Base-by-base conservation (phyloP, 2,888 invertebrate species). In the Drosophila paramelanica region DNA sequence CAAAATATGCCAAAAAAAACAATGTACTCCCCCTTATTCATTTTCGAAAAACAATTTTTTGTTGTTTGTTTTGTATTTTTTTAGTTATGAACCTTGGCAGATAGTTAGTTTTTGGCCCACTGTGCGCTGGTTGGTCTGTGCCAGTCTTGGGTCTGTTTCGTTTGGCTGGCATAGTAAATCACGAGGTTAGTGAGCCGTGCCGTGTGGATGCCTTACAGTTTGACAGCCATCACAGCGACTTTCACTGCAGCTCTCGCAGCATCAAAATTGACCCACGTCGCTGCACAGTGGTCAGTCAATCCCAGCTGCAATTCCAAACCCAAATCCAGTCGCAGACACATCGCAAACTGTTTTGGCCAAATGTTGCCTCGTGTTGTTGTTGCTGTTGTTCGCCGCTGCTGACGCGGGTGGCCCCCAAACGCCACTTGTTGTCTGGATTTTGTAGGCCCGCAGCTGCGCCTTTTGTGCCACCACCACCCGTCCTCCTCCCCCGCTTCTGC, bases 131-230 rank as follows among this genome's bases (percentile, higher is more conserved):
- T 79, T 86, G 70, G 65, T 72, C 67, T 72, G 62, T 72, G 43
- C 46, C 53, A 62, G 23, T 56, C 62, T 39, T 45, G 42, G 14
- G 31, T 42, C 27, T 43, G 50, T 33, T 50, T 13, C 45, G 45
- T 41, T 20, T 55, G 53, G 61, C 47, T 57, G 46, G 57, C 70
- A 78, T 73, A 49, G 68, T 68, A 81, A 81, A 81, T 81, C 85
- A 81, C 82, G 85, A 75, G 81, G 81, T 81, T 81, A 81, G 81
- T 81, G 85, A 81, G 81, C 69, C 83, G 73, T 79, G 73, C 56
- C 36, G 27, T 10, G 27, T 59, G 39, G 27, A 27, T 77, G 74
- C 38, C 69, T 59, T 53, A 75, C 77, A 71, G 77, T 77, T 77
- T 75, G 79, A 67, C 76, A 60, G 67, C 23, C 60, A 68, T 50